Evolutionary conservation across 2,113 vertebrate species (phyloP).

Genomic region (Helogale parvula): DNA sequence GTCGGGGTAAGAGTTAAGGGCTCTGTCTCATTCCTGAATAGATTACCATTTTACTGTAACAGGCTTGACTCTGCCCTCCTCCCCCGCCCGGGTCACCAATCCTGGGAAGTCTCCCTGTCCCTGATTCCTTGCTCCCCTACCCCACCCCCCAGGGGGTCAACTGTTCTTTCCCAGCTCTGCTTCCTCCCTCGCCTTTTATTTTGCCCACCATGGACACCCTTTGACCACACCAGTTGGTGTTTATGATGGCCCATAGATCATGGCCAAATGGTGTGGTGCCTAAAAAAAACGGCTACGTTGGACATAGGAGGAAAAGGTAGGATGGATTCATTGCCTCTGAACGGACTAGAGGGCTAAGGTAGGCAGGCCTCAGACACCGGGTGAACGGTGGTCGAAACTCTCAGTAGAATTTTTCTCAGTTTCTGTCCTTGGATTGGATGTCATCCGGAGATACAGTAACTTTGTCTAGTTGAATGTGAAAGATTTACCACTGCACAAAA

Average conservation of each 20-base stretch:
- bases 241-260: conserved; percentile 32
- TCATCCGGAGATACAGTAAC: not conserved
- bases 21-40: not conserved
- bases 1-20: not conserved
- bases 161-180: not conserved
- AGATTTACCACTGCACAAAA: not conserved
- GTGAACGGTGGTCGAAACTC: not conserved
- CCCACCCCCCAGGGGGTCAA: not conserved
- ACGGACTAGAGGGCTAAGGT: not conserved
- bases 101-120: not conserved
- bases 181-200: not conserved
- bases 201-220: not conserved
- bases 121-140: not conserved
- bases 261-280: conserved; percentile 43
- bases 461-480: not conserved
- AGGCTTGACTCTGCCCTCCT: not conserved
- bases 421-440: not conserved
- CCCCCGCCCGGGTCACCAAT: not conserved
- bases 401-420: not conserved
- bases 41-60: not conserved
- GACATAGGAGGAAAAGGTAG: not conserved
- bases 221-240: conserved; percentile 27
- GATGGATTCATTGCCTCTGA: not conserved
- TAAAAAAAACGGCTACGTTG: not conserved
- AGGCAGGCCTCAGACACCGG: not conserved